phyloP scores from a whole-genome alignment of 2,113 vertebrate species.

The Rhombomys opimus region DNA sequence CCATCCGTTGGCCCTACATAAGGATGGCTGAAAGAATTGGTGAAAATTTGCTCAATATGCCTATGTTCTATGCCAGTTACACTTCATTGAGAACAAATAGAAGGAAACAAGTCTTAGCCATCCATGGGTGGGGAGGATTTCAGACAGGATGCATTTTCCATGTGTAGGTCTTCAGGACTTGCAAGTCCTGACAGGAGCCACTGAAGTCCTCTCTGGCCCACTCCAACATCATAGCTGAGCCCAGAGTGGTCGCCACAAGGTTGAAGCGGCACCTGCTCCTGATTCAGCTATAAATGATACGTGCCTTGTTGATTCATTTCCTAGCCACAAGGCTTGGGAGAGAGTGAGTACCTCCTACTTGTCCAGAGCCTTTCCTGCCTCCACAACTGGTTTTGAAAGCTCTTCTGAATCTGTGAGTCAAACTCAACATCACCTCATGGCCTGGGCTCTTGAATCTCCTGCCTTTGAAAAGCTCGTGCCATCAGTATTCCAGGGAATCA shows the following conservation, averaged over 20 bases:
- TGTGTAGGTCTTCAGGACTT: not conserved
- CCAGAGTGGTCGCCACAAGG: not conserved
- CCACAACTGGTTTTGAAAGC: not conserved
- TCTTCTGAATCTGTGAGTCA: not conserved
- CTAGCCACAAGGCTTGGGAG: not conserved
- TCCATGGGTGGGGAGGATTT: not conserved
- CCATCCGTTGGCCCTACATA: not conserved
- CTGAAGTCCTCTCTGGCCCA: not conserved
- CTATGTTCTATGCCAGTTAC: not conserved
- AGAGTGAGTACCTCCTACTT: not conserved
- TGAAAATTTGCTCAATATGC: not conserved
- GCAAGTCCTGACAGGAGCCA: not conserved
- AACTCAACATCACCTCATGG: not conserved
- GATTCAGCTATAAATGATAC: not conserved
- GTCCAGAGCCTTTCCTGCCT: not conserved
- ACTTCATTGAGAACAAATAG: not conserved
- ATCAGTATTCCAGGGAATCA: not conserved
- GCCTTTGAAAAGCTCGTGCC: not conserved
- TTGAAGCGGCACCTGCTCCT: not conserved
- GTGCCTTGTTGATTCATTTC: not conserved
- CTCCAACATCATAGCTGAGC: not conserved
- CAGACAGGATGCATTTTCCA: not conserved
- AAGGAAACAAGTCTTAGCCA: not conserved
- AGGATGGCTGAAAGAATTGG: not conserved
- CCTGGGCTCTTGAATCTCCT: not conserved